Evolutionary conservation across 2,113 vertebrate species (phyloP).

Genomic region (Actenoides hombroni): DNA sequence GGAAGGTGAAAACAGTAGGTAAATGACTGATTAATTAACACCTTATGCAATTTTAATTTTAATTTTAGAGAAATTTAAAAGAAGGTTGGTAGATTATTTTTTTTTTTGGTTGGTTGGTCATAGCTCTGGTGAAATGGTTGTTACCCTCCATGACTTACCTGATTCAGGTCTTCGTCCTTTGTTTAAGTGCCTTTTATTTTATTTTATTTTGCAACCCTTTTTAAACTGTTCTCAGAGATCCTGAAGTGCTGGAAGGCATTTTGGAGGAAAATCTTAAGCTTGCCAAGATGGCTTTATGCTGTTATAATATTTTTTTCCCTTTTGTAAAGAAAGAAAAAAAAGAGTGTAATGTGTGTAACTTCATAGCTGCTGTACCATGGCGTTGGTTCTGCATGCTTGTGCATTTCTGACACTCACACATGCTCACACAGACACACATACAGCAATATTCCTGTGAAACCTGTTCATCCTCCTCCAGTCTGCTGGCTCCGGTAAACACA

Average conservation of each 20-base stretch:
- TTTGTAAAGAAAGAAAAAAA: slow-evolving; percentile 46
- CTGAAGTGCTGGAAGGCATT: slow-evolving; percentile 72
- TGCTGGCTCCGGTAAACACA: background rate
- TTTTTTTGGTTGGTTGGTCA: slow-evolving; percentile 56
- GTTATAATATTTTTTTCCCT: slow-evolving; percentile 59
- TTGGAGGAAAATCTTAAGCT: slow-evolving; percentile 69
- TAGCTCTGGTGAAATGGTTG: slow-evolving; percentile 69
- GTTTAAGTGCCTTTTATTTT: slow-evolving; percentile 79
- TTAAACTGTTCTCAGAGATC: slow-evolving; percentile 73
- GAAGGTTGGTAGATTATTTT: slow-evolving; percentile 51
- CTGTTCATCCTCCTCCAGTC: background rate
- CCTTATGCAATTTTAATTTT: slow-evolving; percentile 77
- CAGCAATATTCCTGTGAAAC: slow-evolving; percentile 35
- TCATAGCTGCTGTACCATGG: slow-evolving; percentile 66
- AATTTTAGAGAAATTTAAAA: slow-evolving; percentile 66
- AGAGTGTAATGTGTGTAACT: slow-evolving; percentile 34
- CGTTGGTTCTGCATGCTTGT: slow-evolving; percentile 49
- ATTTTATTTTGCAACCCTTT: slow-evolving; percentile 22
- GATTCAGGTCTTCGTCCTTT: slow-evolving; percentile 81
- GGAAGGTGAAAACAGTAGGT: slow-evolving; percentile 66
- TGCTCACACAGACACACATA: background rate
- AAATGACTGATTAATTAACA: slow-evolving; percentile 62
- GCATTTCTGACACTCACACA: background rate
- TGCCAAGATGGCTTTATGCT: slow-evolving; percentile 67
- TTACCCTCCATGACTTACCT: slow-evolving; percentile 70